A percentile compares a stretch with the other conserved stretches of the same genome.
Evolutionary conservation across 2,113 vertebrate genomes (phyloP).

Genomic region (Rhineura floridana): DNA sequence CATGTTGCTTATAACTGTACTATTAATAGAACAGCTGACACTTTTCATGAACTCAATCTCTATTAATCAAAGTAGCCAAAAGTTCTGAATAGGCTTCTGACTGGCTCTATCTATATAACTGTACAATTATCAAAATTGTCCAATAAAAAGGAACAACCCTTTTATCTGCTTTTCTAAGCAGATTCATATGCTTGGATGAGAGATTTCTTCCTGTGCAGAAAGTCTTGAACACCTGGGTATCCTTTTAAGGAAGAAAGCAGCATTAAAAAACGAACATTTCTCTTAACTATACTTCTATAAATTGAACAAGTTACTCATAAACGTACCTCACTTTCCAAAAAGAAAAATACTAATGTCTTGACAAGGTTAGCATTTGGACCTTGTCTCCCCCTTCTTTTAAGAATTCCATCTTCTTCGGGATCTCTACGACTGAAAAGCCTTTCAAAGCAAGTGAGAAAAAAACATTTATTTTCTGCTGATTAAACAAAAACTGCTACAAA

Average conservation of each 20-base stretch:
- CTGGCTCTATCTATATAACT: not conserved
- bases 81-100: not conserved
- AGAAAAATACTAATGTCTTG: slow-evolving; percentile 98
- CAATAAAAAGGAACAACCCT: not conserved
- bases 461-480: not conserved
- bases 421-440: slow-evolving; percentile 97
- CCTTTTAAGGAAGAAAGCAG: not conserved
- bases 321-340: slow-evolving; percentile 97
- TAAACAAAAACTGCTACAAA: not conserved
- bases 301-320: not conserved
- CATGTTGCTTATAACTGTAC: not conserved
- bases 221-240: not conserved
- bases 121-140: not conserved
- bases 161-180: not conserved
- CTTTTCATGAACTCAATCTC: not conserved
- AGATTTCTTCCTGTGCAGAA: not conserved
- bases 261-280: not conserved
- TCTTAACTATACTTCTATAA: not conserved
- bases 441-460: not conserved
- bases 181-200: not conserved
- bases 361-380: slow-evolving; percentile 96
- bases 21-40: not conserved
- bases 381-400: slow-evolving; percentile 95
- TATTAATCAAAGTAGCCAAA: not conserved
- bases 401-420: slow-evolving; percentile 92